Base-by-base conservation (phyloP, 2,888 invertebrate genomes). In the Andrena trimmerana region DNA sequence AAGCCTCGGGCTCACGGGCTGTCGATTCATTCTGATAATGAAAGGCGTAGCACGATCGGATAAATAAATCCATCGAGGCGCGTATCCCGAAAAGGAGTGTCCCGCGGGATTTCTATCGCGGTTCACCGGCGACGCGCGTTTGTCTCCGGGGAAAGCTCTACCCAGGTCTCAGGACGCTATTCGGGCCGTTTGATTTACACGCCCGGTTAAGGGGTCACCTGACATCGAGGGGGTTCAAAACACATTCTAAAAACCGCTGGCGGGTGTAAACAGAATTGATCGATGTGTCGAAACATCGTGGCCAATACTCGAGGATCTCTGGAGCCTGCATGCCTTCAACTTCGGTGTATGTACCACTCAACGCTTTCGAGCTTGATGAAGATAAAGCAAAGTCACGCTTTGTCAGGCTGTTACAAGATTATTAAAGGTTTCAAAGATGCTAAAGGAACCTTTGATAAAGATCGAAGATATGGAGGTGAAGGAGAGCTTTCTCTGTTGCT, bases 1-100 rank as follows among this genome's bases (percentile, higher is more conserved):
- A 66, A 66, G 70, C n/a, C 65, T 60, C 29, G 54, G 16, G 10
- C 20, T 54, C 29, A 36, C 52, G 24, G 62, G 13, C 50, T 65
- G 62, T 76, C 82, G 81, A 83, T 85, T 85, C 80, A 70, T 80
- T 65, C 69, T 27, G 86, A 86, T 86, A 86, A 86, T 83, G 78
- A 78, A 81, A 75, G 77, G 74, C 81, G 75, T 62, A 69, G 73
- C 10, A 67, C 71, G 75, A 69, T 74, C 52, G 78, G 67, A 78
- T 75, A 81, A 86, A 89, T 89, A 89, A 89, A 89, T 87, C 88
- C 72, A 66, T 73, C 71, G 31, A 52, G 24, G 33, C 59, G 50
- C 57, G 83, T 66, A 74, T 84, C 78, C 79, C 81, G 84, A 84
- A 83, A 83, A 79, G 81, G 72, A 70, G 73, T 74, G 70, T 86